Conservation (phyloP, 2,888 invertebrate genomes). For the Catonia carolina region DNA sequence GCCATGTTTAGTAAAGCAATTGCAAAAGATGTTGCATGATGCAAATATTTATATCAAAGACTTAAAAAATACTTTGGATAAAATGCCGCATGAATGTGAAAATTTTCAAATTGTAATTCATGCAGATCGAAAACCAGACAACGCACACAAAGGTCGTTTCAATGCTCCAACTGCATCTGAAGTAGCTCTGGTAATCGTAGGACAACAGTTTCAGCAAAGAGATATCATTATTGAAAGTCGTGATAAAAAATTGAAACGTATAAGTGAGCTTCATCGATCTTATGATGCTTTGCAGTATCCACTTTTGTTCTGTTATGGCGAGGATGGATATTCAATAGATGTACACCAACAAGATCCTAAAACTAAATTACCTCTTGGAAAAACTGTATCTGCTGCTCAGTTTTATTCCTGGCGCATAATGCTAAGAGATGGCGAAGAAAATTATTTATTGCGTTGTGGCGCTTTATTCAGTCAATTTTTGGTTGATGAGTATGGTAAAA, state of each 20-base stretch:
- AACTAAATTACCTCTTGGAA: constrained; percentile 9
- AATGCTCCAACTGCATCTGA: constrained; percentile 26
- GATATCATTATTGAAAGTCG: too few species aligned
- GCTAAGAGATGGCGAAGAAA: too few species aligned
- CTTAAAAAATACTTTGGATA: constrained; percentile 5
- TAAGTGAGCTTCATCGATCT: constrained; percentile 35
- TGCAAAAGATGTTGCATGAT: constrained; percentile 22
- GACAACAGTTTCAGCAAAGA: too few species aligned
- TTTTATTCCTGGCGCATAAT: too few species aligned
- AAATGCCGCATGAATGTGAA: not conserved
- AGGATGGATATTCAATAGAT: too few species aligned
- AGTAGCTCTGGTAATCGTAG: too few species aligned
- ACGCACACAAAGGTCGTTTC: constrained; percentile 19
- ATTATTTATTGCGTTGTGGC: too few species aligned
- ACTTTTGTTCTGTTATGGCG: constrained; percentile 35
- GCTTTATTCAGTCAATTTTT: too few species aligned
- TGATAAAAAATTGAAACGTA: constrained; percentile 15
- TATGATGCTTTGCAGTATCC: constrained; percentile 39
- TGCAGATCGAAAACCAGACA: constrained; percentile 20
- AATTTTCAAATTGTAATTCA: constrained; percentile 23
- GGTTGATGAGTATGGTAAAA: too few species aligned
- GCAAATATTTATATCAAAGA: constrained; percentile 18
- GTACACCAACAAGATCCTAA: constrained; percentile 33
- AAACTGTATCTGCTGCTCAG: too few species aligned
- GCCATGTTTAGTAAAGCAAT: constrained; percentile 6